Evolutionary conservation across 2,797 vertebrate genomes (phyloP).

Genomic region (Onychomys arenicola): DNA sequence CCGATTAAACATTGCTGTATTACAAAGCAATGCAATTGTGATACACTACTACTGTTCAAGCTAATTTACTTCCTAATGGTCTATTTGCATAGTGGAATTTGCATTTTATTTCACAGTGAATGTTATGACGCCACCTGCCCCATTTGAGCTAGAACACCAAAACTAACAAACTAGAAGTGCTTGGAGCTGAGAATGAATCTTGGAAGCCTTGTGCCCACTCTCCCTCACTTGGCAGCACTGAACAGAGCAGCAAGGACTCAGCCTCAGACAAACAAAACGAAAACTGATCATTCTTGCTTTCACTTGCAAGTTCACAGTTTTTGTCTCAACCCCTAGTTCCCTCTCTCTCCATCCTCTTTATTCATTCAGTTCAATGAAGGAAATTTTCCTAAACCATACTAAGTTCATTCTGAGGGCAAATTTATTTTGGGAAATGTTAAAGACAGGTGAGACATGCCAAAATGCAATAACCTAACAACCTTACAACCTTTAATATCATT

Average conservation of each 20-base stretch:
- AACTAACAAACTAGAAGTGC: slow-evolving; percentile 48
- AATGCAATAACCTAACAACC: slow-evolving; percentile 68
- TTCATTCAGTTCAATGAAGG: slow-evolving; percentile 61
- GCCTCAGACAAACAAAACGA: not conserved
- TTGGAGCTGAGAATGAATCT: slow-evolving; percentile 7
- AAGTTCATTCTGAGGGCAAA: slow-evolving; percentile 77
- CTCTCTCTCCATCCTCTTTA: not conserved
- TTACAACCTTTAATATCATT: slow-evolving; percentile 46
- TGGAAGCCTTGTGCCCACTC: not conserved
- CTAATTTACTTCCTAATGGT: slow-evolving; percentile 85
- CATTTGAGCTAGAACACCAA: slow-evolving; percentile 75
- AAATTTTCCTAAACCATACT: slow-evolving; percentile 75
- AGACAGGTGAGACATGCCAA: slow-evolving; percentile 77
- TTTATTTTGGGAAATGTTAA: slow-evolving; percentile 78
- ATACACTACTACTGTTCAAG: slow-evolving; percentile 84
- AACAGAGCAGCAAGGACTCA: not conserved
- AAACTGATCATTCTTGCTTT: not conserved
- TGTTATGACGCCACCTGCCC: slow-evolving; percentile 82
- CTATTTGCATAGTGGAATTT: slow-evolving; percentile 85
- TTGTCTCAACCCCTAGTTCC: not conserved
- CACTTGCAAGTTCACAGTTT: not conserved
- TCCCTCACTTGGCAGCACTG: not conserved
- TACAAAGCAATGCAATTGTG: slow-evolving; percentile 81
- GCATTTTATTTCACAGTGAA: slow-evolving; percentile 85
- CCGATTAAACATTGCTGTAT: slow-evolving; percentile 74